A percentile compares a stretch with the other conserved stretches of the same genome.
Evolutionary conservation across 2,888 invertebrate species (phyloP).

Genomic region (Rhagium mordax): DNA sequence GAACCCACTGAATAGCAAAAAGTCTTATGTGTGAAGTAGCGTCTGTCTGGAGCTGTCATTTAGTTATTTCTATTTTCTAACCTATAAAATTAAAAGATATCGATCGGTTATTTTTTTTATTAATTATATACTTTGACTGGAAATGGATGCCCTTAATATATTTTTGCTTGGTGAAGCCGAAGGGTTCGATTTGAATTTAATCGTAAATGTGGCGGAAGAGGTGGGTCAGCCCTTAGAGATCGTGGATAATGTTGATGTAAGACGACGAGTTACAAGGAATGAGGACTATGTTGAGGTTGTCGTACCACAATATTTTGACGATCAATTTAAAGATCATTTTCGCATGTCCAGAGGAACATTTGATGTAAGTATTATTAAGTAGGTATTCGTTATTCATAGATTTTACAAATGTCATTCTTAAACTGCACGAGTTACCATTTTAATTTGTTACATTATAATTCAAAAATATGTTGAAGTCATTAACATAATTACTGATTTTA

Average conservation of each 20-base stretch:
- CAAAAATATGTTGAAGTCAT: background rate
- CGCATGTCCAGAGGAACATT: background rate
- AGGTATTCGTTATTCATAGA: no score
- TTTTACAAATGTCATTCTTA: background rate
- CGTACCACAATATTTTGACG: background rate
- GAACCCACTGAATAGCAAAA: no score
- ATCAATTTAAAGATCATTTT: background rate
- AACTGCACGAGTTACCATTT: background rate
- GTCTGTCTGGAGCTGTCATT: no score
- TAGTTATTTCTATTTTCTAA: no score
- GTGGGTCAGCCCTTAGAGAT: background rate
- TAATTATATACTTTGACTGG: no score
- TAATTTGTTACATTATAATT: background rate
- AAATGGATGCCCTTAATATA: no score
- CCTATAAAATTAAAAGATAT: no score
- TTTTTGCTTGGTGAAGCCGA: no score
- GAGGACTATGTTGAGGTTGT: background rate
- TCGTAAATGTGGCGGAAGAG: background rate
- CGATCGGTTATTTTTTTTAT: no score
- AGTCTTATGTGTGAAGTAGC: no score
- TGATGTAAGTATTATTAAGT: background rate
- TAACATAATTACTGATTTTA: background rate
- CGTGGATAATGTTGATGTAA: background rate
- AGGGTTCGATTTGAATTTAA: no score
- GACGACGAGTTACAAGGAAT: background rate